Conservation (phyloP, 1,140 invertebrate species). For the Pinna nobilis region DNA sequence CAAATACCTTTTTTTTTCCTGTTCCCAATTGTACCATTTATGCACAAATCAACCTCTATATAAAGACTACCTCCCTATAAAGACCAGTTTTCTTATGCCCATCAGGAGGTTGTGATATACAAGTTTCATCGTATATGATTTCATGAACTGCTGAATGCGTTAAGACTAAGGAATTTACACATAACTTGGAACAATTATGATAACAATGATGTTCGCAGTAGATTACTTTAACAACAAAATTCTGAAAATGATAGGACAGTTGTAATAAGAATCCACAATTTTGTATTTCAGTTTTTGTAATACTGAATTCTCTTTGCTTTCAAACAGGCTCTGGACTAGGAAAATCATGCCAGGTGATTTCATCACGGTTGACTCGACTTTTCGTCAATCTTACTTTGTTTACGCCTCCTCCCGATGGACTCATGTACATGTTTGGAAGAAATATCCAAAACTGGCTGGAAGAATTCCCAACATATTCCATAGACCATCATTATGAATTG, state of each 20-base stretch:
- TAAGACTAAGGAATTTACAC: too few relatives aligned
- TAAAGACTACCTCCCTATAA: too few relatives aligned
- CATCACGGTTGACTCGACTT: slow-evolving; percentile 65
- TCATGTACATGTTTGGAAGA: slow-evolving; percentile 63
- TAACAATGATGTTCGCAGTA: too few relatives aligned
- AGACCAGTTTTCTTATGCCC: too few relatives aligned
- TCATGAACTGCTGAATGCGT: too few relatives aligned
- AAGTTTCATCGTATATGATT: too few relatives aligned
- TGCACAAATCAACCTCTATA: slow-evolving; percentile 5
- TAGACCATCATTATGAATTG: slow-evolving; percentile 72
- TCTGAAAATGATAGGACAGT: too few relatives aligned
- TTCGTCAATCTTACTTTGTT: slow-evolving; percentile 69
- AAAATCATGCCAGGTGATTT: slow-evolving; percentile 62
- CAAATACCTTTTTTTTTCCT: too few relatives aligned
- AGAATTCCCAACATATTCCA: slow-evolving; percentile 71
- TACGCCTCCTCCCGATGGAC: slow-evolving; percentile 51
- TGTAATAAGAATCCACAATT: background rate
- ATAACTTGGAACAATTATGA: too few relatives aligned
- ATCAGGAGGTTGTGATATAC: too few relatives aligned
- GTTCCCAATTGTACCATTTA: too few relatives aligned
- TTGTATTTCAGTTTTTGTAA: background rate
- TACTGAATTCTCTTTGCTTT: background rate
- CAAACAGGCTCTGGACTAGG: slow-evolving; percentile 68
- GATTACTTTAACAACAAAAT: too few relatives aligned
- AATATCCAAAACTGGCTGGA: slow-evolving; percentile 71